Percentiles rank a stretch among this genome's conserved stretches.
Evolutionary conservation across 2,888 invertebrate species (phyloP).

Genomic region (Lasioglossum marginatum): DNA sequence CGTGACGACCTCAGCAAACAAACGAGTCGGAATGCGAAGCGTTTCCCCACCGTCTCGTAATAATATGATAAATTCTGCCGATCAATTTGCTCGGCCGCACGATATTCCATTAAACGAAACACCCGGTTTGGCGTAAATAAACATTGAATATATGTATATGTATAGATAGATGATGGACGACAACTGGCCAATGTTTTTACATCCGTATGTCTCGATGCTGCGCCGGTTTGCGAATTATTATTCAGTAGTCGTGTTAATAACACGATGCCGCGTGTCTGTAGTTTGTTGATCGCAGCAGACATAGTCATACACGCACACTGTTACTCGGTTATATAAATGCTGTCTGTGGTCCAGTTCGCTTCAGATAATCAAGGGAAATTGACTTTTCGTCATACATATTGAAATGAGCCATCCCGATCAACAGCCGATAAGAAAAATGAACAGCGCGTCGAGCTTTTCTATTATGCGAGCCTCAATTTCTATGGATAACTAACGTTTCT

Average conservation of each 20-base stretch:
- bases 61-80: conserved; percentile 46
- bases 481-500: not conserved
- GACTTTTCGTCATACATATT: conserved; percentile 4
- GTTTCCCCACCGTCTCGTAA: conserved; percentile 20
- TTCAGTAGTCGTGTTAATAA: conserved; percentile 37
- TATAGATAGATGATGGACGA: conserved; percentile 12
- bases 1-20: not conserved
- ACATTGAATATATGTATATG: not conserved
- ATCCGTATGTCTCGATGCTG: conserved; percentile 11
- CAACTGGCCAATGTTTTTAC: conserved; percentile 20
- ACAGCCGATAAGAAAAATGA: not conserved
- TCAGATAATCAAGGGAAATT: not conserved
- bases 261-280: not conserved
- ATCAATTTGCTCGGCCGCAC: conserved; percentile 27
- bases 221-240: conserved; percentile 38
- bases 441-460: not conserved
- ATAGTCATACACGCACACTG: not conserved
- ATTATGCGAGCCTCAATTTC: not conserved
- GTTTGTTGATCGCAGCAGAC: not conserved
- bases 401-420: not conserved
- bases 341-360: not conserved
- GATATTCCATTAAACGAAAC: conserved; percentile 43
- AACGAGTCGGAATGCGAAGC: conserved; percentile 27
- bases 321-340: not conserved
- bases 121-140: conserved; percentile 30